Evolutionary conservation across 37 sponge, comb jelly and placozoan species (phyloP), one percentile per base, ranked within the genome.

Genomic region (Petrosia ficiformis): DNA sequence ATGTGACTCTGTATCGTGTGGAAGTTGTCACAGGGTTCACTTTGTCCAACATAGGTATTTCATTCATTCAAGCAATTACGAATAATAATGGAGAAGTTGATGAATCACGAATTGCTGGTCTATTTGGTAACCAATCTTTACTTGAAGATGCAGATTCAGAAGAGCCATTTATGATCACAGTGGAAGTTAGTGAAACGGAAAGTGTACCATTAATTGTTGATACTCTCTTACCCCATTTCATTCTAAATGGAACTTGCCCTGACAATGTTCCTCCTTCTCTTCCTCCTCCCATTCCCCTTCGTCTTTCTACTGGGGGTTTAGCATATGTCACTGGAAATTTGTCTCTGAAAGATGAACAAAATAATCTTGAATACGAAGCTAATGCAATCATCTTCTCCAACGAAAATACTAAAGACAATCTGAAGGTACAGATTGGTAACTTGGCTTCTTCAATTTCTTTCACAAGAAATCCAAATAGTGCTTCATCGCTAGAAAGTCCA

Each of bases 41-140:
- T 68, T 71, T 77, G 25, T 4, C 57, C 4, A 71, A 66, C 39
- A 60, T 86, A 36, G 71, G 67, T 22, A 19, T 86, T 5, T 73
- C 70, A 43, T 28, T 86, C 25, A 44, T 86, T 68, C 68, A 67
- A 38, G 76, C 70, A 21, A 67, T 75, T 26, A 60, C 40, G n/a
- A 44, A 65, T 31, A n/a, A 22, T 36, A 78, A 83, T 68, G 41
- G 42, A 11, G 40, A 31, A 8, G 37, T 58, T 24, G 59, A 22
- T n/a, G 5, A 11, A 26, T 26, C 28, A 5, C 14, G 63, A 26
- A 29, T 61, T n/a, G 14, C 63, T 26, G 63, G 63, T n/a, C 26
- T 61, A n/a, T 61, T 61, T 61, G 63, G 63, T 6, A n/a, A 22
- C 22, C 14, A 8, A n/a, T 29, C 22, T 26, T 22, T 61, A n/a